Evolutionary conservation across 1,140 invertebrate genomes (phyloP).

Genomic region (Brachystomella parvula): DNA sequence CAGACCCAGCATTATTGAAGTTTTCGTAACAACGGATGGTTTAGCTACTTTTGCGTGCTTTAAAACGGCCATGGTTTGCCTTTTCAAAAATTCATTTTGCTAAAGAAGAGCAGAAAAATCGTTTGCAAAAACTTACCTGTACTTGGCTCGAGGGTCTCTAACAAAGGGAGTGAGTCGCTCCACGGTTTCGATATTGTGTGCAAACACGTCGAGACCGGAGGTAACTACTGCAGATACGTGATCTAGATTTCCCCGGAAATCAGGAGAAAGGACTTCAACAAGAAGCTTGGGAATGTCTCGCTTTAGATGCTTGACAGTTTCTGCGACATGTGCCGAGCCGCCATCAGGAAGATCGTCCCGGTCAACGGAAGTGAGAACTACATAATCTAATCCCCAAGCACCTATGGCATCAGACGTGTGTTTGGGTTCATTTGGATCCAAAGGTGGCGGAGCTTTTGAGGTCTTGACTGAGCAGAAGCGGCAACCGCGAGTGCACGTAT

Average conservation of each 20-base stretch:
- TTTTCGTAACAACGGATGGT: constrained; percentile 84
- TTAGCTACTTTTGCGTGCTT: constrained; percentile 70
- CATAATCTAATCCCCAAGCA: constrained; percentile 93
- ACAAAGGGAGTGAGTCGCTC: constrained; percentile 81
- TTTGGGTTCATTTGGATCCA: constrained; percentile 81
- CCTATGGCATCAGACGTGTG: constrained; percentile 89
- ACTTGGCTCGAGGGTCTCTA: constrained; percentile 74
- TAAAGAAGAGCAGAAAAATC: not conserved
- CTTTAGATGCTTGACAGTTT: constrained; percentile 67
- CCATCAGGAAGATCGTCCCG: constrained; percentile 90
- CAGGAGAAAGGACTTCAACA: constrained; percentile 94
- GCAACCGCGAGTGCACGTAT: constrained; percentile 82
- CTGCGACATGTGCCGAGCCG: constrained; percentile 81
- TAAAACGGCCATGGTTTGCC: constrained; percentile 78
- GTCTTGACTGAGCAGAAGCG: constrained; percentile 99
- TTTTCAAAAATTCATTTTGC: constrained; percentile 40
- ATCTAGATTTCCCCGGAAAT: constrained; percentile 78
- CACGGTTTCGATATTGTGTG: constrained; percentile 92
- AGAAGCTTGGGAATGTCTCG: constrained; percentile 65
- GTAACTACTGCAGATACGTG: constrained; percentile 67
- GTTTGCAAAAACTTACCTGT: constrained; percentile 40
- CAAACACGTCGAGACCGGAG: constrained; percentile 86
- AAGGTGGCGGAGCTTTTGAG: constrained; percentile 74
- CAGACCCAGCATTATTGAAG: constrained; percentile 96
- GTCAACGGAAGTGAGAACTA: constrained; percentile 96